Evolutionary conservation across 2,113 vertebrate species (phyloP), one percentile per base, ranked within the genome.

Genomic region (Rhadina sibilatrix): DNA sequence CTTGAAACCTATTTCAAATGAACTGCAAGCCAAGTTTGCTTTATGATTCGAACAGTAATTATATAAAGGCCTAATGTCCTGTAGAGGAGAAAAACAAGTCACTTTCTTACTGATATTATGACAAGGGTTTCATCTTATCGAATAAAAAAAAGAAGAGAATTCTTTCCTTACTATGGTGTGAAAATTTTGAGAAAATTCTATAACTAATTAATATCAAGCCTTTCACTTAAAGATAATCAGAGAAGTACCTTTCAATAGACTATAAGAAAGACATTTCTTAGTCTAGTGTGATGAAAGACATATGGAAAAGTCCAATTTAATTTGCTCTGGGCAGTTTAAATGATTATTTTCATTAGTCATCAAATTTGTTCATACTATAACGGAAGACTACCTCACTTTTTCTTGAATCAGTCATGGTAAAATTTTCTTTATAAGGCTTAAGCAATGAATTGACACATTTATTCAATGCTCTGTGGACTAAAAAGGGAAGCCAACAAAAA

Each of bases 391-490:
- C 23, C 15, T 35, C 47, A 38, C 12, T 87, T 88, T 96, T 89
- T 33, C 52, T 87, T 92, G 23, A 87, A 47, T 76, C 21, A 87
- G 15, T 88, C 27, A 57, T 15, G 1, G 12, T 38, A 81, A 95
- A 28, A 54, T 66, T 72, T 93, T 93, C 54, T 90, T 79, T 47
- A 64, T 40, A 65, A 83, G 21, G 5, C 59, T 83, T 71, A 96
- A 95, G 49, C 27, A 93, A 89, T 91, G 92, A 96, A 85, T 66
- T 74, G 47, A 37, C 44, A 79, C 9, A 64, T 50, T 93, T 94
- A 83, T 77, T 87, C 27, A 61, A 82, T 68, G 15, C 13, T 53
- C 15, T 89, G 24, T 83, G 8, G 85, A 52, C 46, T 95, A 79
- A 78, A 95, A 96, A 93, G 22, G 42, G 23, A 92, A 90, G 37